Evolutionary conservation across 2,113 vertebrate species (phyloP).

Genomic region (Rhipidura dahli): DNA sequence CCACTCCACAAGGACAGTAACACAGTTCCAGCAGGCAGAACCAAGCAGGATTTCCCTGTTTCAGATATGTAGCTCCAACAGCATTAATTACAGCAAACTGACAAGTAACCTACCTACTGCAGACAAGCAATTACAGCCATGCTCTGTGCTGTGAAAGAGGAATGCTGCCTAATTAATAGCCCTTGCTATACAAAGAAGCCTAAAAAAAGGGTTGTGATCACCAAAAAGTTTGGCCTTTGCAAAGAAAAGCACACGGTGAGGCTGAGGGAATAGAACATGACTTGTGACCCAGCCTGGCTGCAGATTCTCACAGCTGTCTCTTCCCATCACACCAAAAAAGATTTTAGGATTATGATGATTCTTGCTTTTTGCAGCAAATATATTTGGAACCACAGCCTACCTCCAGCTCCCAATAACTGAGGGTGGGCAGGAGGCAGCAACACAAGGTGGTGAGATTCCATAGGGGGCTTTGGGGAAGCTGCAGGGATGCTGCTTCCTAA

Average conservation of each 20-base stretch:
- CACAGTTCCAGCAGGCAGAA: background rate
- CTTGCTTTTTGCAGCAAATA: background rate
- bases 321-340: background rate
- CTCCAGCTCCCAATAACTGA: background rate
- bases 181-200: background rate
- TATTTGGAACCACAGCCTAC: background rate
- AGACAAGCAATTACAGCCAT: background rate
- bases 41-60: background rate
- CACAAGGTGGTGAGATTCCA: accelerated
- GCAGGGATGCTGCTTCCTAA: too few relatives aligned
- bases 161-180: background rate
- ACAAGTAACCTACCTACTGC: background rate
- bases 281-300: background rate
- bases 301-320: too few relatives aligned
- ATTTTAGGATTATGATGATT: background rate
- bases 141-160: background rate
- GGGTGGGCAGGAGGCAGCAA: background rate
- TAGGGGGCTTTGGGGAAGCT: accelerated
- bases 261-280: background rate
- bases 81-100: background rate
- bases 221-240: background rate
- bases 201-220: background rate
- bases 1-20: background rate
- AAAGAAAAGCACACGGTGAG: background rate
- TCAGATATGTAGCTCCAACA: background rate